phyloP scores from a whole-genome alignment of 1,140 invertebrate genomes.

The Plodia interpunctella region DNA sequence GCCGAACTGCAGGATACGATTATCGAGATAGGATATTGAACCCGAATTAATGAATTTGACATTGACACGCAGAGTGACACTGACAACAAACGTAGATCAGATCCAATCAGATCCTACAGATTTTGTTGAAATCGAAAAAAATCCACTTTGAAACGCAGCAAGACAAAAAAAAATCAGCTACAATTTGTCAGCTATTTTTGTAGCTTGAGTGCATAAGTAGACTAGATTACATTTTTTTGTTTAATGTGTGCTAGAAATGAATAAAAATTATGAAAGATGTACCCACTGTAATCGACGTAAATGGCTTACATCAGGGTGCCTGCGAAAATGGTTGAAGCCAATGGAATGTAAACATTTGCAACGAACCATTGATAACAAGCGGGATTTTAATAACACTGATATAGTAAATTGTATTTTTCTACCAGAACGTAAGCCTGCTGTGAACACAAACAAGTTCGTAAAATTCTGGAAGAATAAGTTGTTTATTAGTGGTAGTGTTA shows the following conservation, averaged over 20 bases:
- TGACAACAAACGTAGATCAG: too few species aligned
- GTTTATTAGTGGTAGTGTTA: slow-evolving; percentile 64
- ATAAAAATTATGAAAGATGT: slow-evolving; percentile 69
- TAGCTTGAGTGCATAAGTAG: background rate
- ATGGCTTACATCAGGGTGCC: slow-evolving; percentile 65
- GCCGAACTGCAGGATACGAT: too few species aligned
- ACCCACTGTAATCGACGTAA: slow-evolving; percentile 67
- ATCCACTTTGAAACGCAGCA: too few species aligned
- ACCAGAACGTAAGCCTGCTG: slow-evolving; percentile 47
- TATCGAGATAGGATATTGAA: too few species aligned
- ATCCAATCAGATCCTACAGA: too few species aligned
- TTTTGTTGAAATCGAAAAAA: too few species aligned
- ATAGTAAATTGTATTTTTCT: slow-evolving; percentile 61
- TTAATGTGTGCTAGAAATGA: slow-evolving; percentile 37
- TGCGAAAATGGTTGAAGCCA: slow-evolving; percentile 69
- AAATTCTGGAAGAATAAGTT: slow-evolving; percentile 73
- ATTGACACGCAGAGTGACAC: slow-evolving; percentile 17
- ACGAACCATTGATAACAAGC: slow-evolving; percentile 65
- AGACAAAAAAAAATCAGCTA: background rate
- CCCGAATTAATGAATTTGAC: too few species aligned
- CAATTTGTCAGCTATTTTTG: background rate
- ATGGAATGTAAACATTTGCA: slow-evolving; percentile 73
- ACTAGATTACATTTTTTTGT: background rate
- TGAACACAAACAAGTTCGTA: slow-evolving; percentile 62
- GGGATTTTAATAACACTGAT: slow-evolving; percentile 61